Percentiles rank a stretch among this genome's conserved stretches.
Evolutionary conservation across 2,113 vertebrate genomes (phyloP).

Genomic region (Lepus timidus): DNA sequence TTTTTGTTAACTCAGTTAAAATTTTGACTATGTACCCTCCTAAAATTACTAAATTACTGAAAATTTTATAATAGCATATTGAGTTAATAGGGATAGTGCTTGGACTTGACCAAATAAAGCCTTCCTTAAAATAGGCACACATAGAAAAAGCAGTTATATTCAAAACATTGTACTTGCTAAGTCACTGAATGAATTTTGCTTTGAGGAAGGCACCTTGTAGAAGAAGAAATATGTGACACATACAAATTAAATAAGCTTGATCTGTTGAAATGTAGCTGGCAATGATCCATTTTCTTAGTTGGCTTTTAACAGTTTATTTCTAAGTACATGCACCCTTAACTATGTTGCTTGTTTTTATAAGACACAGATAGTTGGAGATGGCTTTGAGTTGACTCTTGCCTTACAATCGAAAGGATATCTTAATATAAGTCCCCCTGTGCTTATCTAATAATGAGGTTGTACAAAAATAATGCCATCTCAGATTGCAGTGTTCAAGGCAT

Average conservation of each 20-base stretch:
- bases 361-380: slow-evolving; percentile 63
- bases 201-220: neutral
- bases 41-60: slow-evolving; percentile 36
- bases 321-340: slow-evolving; percentile 61
- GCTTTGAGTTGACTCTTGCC: slow-evolving; percentile 77
- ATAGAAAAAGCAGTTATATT: slow-evolving; percentile 21
- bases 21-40: neutral
- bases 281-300: slow-evolving; percentile 53
- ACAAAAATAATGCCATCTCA: slow-evolving; percentile 73
- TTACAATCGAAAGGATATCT: slow-evolving; percentile 81
- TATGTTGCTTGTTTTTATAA: slow-evolving; percentile 73
- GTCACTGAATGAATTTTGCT: slow-evolving; percentile 45
- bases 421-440: slow-evolving; percentile 76
- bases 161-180: neutral
- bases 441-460: slow-evolving; percentile 84
- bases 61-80: slow-evolving; percentile 22
- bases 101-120: slow-evolving; percentile 50
- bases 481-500: slow-evolving; percentile 78
- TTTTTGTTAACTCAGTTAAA: neutral
- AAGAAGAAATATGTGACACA: slow-evolving; percentile 32
- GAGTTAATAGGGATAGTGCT: neutral
- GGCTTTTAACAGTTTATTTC: slow-evolving; percentile 68
- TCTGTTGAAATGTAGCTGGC: slow-evolving; percentile 64
- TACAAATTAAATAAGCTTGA: slow-evolving; percentile 59
- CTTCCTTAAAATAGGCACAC: neutral